Conservation (phyloP, 2,888 invertebrate species). For the Mimumesa dahlbomi region DNA sequence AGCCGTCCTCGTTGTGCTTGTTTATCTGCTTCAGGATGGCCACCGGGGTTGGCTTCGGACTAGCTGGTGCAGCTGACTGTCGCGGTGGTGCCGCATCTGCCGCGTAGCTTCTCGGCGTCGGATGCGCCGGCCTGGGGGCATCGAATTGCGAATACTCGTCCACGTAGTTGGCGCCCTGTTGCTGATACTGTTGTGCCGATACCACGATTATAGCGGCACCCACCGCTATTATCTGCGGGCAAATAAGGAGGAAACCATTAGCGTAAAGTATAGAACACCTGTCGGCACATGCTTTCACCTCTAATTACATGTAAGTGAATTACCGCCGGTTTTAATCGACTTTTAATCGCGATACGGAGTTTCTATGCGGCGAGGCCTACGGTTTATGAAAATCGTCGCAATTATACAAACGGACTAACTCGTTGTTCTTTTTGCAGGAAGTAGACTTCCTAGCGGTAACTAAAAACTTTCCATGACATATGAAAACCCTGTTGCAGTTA, state of each 20-base stretch:
- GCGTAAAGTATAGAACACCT: no score
- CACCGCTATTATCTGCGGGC: slow-evolving; percentile 53
- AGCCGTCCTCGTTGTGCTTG: slow-evolving; percentile 94
- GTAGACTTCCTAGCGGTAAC: no score
- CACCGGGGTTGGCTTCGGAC: slow-evolving; percentile 84
- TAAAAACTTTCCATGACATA: no score
- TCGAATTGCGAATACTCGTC: slow-evolving; percentile 81
- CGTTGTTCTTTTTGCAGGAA: neutral
- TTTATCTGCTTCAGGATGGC: slow-evolving; percentile 94
- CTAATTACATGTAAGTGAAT: neutral
- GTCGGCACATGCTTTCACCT: neutral
- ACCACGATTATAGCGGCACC: slow-evolving; percentile 71
- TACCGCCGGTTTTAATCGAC: neutral
- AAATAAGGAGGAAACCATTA: no score
- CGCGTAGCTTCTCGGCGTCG: slow-evolving; percentile 81
- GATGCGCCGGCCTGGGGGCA: slow-evolving; percentile 67
- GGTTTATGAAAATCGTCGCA: neutral
- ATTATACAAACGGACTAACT: neutral
- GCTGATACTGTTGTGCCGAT: slow-evolving; percentile 79
- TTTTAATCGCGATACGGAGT: no score
- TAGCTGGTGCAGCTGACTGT: slow-evolving; percentile 78
- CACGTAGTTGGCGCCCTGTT: slow-evolving; percentile 71
- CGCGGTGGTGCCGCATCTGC: slow-evolving; percentile 70
- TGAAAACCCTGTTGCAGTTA: no score
- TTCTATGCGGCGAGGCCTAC: neutral